Evolutionary conservation across 2,797 vertebrate genomes (phyloP).

Genomic region (Taenioides sp.): DNA sequence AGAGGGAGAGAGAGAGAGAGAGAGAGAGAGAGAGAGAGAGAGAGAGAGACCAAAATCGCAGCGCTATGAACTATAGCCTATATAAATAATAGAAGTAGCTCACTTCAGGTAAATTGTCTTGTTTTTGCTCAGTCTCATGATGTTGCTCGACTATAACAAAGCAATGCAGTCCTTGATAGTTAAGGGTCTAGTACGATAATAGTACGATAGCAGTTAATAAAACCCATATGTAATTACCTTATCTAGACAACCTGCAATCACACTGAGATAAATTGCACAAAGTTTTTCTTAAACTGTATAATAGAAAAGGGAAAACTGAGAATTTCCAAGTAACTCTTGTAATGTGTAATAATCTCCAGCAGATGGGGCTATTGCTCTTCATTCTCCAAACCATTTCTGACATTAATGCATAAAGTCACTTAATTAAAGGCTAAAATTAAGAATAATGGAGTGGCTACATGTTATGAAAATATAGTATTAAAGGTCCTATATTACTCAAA

Average conservation of each 20-base stretch:
- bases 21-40: no score
- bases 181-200: background rate
- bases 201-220: background rate
- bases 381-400: constrained; percentile 4
- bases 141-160: background rate
- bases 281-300: background rate
- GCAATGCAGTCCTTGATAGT: background rate
- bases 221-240: background rate
- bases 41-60: background rate
- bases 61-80: no score
- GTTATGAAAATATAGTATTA: background rate
- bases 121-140: background rate
- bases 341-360: constrained; percentile 52
- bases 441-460: background rate
- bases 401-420: background rate
- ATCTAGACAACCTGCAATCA: background rate
- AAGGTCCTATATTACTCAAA: no score
- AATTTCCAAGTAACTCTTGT: constrained; percentile 24
- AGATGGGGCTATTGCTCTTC: constrained; percentile 59
- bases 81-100: background rate
- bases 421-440: background rate
- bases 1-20: no score
- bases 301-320: background rate
- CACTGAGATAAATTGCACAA: background rate
- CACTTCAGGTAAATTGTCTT: background rate